A percentile compares a stretch with the other conserved stretches of the same genome.
Evolutionary conservation across 2,113 vertebrate genomes (phyloP).

Genomic region (Larimichthys crocea): DNA sequence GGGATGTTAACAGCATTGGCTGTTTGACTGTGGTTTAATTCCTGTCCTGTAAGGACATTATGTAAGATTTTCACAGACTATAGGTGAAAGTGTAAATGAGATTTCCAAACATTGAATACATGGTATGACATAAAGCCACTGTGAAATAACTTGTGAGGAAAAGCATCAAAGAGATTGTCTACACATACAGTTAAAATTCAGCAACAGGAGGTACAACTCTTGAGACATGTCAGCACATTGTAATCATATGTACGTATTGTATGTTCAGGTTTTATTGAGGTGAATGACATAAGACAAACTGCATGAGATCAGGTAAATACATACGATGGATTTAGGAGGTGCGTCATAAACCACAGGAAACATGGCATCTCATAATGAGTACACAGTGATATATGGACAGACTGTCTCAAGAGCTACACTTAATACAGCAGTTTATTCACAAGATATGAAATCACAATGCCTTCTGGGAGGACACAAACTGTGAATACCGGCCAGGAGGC

Average conservation of each 20-base stretch:
- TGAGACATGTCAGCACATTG: conserved; percentile 27
- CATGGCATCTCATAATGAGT: conserved; percentile 34
- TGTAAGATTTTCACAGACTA: conserved; percentile 1
- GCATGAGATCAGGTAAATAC: not conserved
- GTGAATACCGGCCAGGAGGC: conserved; percentile 56
- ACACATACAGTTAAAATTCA: not conserved
- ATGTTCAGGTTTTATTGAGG: conserved; percentile 22
- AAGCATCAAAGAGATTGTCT: not conserved
- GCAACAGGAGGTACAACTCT: conserved; percentile 2
- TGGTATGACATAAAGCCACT: not conserved
- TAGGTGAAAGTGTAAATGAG: not conserved
- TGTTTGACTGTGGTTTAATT: too few species aligned
- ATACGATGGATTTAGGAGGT: conserved; percentile 14
- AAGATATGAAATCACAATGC: conserved; percentile 56
- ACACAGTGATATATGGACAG: conserved; percentile 38
- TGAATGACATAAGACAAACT: conserved; percentile 1
- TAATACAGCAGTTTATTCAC: conserved; percentile 49
- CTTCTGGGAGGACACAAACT: conserved; percentile 51
- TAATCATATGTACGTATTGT: conserved; percentile 1
- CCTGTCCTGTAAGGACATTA: not conserved
- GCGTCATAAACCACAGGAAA: conserved; percentile 49
- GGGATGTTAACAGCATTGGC: too few species aligned
- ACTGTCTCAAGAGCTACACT: conserved; percentile 60
- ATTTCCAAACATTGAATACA: not conserved
- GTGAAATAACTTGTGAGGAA: conserved; percentile 5